Evolutionary conservation across 1,140 invertebrate genomes (phyloP).

Genomic region (Diploscapter pachys): DNA sequence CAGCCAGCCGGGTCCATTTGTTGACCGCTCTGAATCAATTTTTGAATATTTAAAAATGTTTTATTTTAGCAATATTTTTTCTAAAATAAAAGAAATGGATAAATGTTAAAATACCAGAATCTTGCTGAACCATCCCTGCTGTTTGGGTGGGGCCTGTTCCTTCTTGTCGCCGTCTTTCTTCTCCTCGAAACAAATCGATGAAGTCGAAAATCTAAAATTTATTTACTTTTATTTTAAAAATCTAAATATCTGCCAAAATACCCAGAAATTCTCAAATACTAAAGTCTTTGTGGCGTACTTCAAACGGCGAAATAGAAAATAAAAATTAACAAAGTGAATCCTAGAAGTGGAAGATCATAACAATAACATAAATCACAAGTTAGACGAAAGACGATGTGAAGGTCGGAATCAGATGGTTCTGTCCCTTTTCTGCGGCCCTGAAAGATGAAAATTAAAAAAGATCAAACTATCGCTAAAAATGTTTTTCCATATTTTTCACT

Average conservation of each 20-base stretch:
- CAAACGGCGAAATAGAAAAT: conserved; percentile 4
- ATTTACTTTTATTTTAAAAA: neutral
- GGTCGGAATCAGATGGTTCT: conserved; percentile 16
- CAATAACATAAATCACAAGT: neutral
- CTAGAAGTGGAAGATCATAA: neutral
- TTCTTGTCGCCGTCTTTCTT: too few relatives aligned
- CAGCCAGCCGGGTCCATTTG: conserved; percentile 42
- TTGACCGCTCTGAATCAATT: conserved; percentile 35
- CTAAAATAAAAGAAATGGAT: neutral
- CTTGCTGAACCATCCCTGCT: conserved; percentile 41
- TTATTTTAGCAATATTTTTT: too few relatives aligned
- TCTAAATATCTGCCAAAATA: neutral
- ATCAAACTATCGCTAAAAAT: too few relatives aligned
- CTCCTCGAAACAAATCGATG: too few relatives aligned
- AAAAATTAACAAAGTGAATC: conserved; percentile 1
- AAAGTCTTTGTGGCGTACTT: neutral
- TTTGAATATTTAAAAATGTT: too few relatives aligned
- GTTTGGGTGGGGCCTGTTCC: conserved; percentile 11
- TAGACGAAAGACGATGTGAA: conserved; percentile 18
- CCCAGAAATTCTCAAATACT: neutral
- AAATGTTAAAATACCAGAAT: conserved; percentile 3
- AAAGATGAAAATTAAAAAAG: too few relatives aligned
- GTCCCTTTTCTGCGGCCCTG: conserved; percentile 28
- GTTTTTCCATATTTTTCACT: too few relatives aligned
- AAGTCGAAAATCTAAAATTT: neutral